A percentile compares a stretch with the other conserved stretches of the same genome.
Evolutionary conservation across 2,113 vertebrate species (phyloP).

Genomic region (Indri indri): DNA sequence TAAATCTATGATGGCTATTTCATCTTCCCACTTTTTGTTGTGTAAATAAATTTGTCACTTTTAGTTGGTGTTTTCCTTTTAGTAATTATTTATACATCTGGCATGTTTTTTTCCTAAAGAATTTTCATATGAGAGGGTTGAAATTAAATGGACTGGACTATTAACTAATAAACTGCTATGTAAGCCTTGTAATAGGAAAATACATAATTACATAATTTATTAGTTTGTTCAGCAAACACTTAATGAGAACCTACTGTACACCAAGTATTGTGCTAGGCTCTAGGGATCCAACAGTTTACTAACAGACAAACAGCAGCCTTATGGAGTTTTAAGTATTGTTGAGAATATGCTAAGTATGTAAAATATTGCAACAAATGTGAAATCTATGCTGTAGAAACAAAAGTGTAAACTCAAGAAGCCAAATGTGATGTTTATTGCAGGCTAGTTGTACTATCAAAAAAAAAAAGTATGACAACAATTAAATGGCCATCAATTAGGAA

Average conservation of each 20-base stretch:
- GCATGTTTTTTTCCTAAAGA: background rate
- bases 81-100: background rate
- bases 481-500: background rate
- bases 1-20: background rate
- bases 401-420: background rate
- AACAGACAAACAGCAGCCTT: background rate
- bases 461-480: background rate
- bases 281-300: background rate
- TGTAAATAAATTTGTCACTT: background rate
- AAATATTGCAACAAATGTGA: background rate
- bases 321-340: background rate
- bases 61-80: background rate
- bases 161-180: background rate
- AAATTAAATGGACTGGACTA: background rate
- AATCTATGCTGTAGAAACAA: background rate
- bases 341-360: background rate
- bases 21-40: background rate
- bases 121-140: background rate
- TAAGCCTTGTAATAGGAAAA: background rate
- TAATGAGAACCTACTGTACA: background rate
- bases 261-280: background rate
- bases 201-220: background rate
- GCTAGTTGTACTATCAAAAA: background rate
- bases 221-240: background rate
- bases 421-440: background rate